Conservation (phyloP, 2,797 vertebrate genomes). For the Naso thynnoides region DNA sequence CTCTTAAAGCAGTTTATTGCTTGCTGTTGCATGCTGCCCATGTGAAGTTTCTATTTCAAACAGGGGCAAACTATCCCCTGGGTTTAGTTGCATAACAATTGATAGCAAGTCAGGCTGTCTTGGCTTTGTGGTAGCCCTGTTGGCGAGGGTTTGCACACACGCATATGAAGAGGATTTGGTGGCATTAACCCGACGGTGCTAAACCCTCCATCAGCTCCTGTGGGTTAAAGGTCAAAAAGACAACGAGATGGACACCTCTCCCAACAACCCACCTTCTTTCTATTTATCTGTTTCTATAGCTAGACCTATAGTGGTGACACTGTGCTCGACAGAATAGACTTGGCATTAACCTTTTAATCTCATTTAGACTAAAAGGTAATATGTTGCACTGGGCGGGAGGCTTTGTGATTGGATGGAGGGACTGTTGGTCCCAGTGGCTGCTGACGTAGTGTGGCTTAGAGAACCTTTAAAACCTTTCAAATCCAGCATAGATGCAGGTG, state of each 20-base stretch:
- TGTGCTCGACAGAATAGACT: slow-evolving; percentile 20
- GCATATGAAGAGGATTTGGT: slow-evolving; percentile 76
- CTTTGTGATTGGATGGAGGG: slow-evolving; percentile 49
- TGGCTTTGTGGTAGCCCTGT: slow-evolving; percentile 54
- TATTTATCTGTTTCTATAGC: slow-evolving; percentile 22
- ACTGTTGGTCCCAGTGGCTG: slow-evolving; percentile 43
- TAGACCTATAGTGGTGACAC: slow-evolving; percentile 15
- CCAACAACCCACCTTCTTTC: slow-evolving; percentile 36
- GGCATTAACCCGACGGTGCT: slow-evolving; percentile 75
- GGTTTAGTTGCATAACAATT: slow-evolving; percentile 60
- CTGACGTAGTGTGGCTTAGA: slow-evolving; percentile 27
- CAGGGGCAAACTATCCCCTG: slow-evolving; percentile 19
- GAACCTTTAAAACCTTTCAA: slow-evolving; percentile 45
- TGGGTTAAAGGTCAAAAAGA: slow-evolving; percentile 71
- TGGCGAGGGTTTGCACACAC: slow-evolving; percentile 58
- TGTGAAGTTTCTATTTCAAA: slow-evolving; percentile 17
- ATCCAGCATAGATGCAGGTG: slow-evolving; percentile 27
- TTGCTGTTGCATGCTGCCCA: no score
- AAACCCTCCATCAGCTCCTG: slow-evolving; percentile 66
- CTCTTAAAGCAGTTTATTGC: no score
- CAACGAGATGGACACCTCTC: slow-evolving; percentile 46
- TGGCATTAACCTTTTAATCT: slow-evolving; percentile 72
- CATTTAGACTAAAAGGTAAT: slow-evolving; percentile 65
- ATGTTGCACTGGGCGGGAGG: slow-evolving; percentile 37
- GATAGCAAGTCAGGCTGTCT: slow-evolving; percentile 53